phyloP scores from a whole-genome alignment of 2,797 vertebrate species.

The Miichthys miiuy region DNA sequence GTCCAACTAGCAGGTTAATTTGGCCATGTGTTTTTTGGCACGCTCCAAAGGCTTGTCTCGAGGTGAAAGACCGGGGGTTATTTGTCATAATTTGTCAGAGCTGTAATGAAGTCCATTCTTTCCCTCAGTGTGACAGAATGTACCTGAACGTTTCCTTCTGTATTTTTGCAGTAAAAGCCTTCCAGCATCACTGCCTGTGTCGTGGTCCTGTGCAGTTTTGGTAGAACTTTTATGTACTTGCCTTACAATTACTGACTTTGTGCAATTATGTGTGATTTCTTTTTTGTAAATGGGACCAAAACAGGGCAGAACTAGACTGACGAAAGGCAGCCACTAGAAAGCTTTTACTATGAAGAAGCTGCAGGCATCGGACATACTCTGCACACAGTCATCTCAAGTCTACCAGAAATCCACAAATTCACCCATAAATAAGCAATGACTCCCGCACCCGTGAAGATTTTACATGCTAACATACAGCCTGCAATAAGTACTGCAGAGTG shows the following conservation, averaged over 20 bases:
- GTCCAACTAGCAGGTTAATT: background rate
- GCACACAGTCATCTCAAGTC: background rate
- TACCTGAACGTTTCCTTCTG: background rate
- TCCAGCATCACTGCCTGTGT: background rate
- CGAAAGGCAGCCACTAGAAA: background rate
- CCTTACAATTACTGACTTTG: background rate
- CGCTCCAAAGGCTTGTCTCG: background rate
- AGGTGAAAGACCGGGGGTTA: background rate
- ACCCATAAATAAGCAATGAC: background rate
- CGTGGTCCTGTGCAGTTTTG: background rate
- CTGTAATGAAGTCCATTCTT: background rate
- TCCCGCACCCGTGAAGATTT: background rate
- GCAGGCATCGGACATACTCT: background rate
- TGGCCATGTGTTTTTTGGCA: background rate
- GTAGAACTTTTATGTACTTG: background rate
- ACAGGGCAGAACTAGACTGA: background rate
- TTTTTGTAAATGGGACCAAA: background rate
- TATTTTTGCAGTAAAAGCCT: background rate
- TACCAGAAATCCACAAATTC: background rate
- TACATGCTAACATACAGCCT: background rate
- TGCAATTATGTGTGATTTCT: background rate
- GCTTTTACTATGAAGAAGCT: constrained; percentile 6
- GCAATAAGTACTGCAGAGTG: background rate
- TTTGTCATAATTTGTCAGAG: constrained; percentile 9
- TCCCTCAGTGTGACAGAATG: background rate